phyloP scores from a whole-genome alignment of 92 coral and sea anemone species.

The Zoanthus gigantus region DNA sequence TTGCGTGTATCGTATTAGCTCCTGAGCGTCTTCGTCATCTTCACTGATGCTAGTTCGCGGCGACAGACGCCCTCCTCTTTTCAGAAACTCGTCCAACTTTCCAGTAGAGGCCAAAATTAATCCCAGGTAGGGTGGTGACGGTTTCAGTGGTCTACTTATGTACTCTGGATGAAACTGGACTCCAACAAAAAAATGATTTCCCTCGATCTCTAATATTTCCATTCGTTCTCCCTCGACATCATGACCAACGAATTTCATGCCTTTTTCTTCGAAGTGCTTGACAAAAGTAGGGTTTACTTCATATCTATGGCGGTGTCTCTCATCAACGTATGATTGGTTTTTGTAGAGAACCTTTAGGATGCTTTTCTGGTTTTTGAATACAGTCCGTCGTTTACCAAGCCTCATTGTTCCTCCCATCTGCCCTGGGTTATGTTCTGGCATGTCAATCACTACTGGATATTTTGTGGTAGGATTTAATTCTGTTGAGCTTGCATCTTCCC shows the following conservation, averaged over 20 bases:
- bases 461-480: conserved; percentile 88
- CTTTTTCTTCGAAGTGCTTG: conserved; percentile 77
- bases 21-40: conserved; percentile 75
- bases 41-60: conserved; percentile 95
- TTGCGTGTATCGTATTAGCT: conserved; percentile 26
- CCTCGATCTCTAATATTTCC: conserved; percentile 97
- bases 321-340: conserved; percentile 82
- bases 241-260: conserved; percentile 95
- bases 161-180: conserved; percentile 99
- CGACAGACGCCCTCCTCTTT: conserved; percentile 91
- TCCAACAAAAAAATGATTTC: conserved; percentile 94
- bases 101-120: conserved; percentile 90
- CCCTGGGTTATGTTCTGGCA: conserved; percentile 99
- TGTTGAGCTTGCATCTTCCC: conserved; percentile 92
- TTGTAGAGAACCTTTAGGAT: conserved; percentile 78
- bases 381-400: conserved; percentile 94
- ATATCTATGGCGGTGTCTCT: conserved; percentile 96
- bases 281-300: conserved; percentile 88
- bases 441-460: conserved; percentile 96
- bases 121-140: conserved; percentile 96
- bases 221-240: conserved; percentile 99
- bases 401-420: conserved; percentile 99
- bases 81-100: conserved; percentile 75
- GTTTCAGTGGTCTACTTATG: conserved; percentile 93
- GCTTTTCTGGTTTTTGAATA: conserved; percentile 67